Evolutionary conservation across 2,797 vertebrate species (phyloP), one percentile per base, ranked within the genome.

Genomic region (Molothrus ater): DNA sequence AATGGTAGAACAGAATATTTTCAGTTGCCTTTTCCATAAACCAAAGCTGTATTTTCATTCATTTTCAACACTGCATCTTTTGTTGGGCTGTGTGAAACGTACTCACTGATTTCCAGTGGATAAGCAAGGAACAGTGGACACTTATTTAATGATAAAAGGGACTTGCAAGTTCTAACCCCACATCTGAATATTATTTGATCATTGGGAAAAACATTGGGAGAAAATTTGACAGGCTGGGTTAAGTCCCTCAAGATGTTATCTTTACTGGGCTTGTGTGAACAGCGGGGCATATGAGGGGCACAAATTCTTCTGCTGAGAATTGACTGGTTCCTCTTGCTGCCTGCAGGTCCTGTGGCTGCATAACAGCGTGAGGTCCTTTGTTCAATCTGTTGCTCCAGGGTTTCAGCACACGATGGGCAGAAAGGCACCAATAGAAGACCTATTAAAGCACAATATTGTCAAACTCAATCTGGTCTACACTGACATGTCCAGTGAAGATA

Each of bases 381-480:
- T 99, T 63, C 98, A 98, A 17, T 80, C 96, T 45, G 50, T 96
- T 7, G 98, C 98, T 56, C 98, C 98, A 3, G 97, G 97, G 12
- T 98, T 99, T 92, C 98, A 98, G 95, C 98, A 99, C 92, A 98
- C 97, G 0, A 95, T 97, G 9, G 98, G 98, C 68, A 93, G 68
- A 31, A 98, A 96, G 40, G 97, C 96, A 13, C 97, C 98, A 2
- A 81, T 99, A 19, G 96, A 98, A 92, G 96, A 98, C 4, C 97
- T 99, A 2, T 88, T 96, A 57, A 96, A 93, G 51, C 54, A 92
- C 28, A 98, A 98, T 64, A 98, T 99, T 48, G 97, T 93, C 75
- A 97, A 97, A 66, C 98, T 99, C 65, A 99, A 99, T 89, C 97
- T 99, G 34, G 98, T 98, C 95, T 99, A 99, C 97, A 98, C 98